Conservation (phyloP, 2,113 vertebrate genomes). For the Lates calcarifer region DNA sequence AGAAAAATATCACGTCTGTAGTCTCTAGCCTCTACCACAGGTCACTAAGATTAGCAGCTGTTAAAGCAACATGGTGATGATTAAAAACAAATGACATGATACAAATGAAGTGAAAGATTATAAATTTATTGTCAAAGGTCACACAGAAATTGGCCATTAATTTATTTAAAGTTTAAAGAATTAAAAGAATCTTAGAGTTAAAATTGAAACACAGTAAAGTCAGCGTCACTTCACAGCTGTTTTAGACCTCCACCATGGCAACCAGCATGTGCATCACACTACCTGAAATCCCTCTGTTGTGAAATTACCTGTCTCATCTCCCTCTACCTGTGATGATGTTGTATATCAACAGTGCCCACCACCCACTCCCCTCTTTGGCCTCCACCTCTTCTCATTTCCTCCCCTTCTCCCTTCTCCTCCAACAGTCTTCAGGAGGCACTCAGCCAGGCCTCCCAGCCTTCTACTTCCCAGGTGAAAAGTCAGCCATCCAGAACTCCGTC, state of each 20-base stretch:
- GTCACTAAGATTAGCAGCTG: neutral
- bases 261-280: neutral
- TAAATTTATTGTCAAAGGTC: neutral
- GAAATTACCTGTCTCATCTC: neutral
- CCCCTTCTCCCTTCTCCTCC: slow-evolving; percentile 73
- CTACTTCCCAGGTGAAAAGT: slow-evolving; percentile 91
- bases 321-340: slow-evolving; percentile 6
- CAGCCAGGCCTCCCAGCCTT: slow-evolving; percentile 94
- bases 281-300: slow-evolving; percentile 2
- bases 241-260: slow-evolving; percentile 14
- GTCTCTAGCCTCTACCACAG: neutral
- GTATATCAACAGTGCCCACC: slow-evolving; percentile 1
- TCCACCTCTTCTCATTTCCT: slow-evolving; percentile 61
- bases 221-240: neutral
- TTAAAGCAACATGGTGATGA: neutral
- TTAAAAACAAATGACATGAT: neutral
- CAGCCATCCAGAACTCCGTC: slow-evolving; percentile 94
- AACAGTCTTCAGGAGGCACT: slow-evolving; percentile 98
- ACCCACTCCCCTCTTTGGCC: too few relatives aligned
- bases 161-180: neutral
- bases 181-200: neutral
- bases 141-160: neutral
- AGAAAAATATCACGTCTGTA: too few relatives aligned
- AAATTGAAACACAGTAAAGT: neutral
- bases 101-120: neutral